phyloP scores from a whole-genome alignment of 2,113 vertebrate species.

The Lophura nycthemera region DNA sequence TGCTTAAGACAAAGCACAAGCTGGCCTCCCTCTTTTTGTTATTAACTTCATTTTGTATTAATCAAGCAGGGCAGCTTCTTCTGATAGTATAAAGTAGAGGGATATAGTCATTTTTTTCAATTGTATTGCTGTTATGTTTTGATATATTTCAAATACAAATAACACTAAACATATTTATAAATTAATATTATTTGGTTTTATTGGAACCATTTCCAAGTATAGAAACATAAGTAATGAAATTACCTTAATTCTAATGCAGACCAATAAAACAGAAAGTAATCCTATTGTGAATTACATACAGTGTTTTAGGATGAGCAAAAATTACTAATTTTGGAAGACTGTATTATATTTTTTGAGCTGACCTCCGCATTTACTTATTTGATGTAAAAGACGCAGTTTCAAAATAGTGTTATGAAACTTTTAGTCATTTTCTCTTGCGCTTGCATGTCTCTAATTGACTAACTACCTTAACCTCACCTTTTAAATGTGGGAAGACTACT shows the following conservation, averaged over 20 bases:
- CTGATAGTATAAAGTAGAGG: neutral
- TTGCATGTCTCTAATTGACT: neutral
- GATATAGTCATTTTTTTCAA: neutral
- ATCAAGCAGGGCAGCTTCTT: neutral
- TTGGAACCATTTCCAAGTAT: neutral
- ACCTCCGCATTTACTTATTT: neutral
- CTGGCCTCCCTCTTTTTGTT: neutral
- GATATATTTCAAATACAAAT: neutral
- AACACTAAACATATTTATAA: neutral
- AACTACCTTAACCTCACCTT: neutral
- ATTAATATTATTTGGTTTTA: neutral
- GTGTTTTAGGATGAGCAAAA: neutral
- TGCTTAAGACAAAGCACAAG: neutral
- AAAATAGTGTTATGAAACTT: neutral
- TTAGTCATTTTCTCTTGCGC: neutral
- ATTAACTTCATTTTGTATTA: neutral
- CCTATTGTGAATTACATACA: neutral
- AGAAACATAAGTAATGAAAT: neutral
- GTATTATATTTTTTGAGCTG: neutral
- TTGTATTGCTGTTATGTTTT: neutral
- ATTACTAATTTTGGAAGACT: neutral
- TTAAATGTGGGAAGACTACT: neutral
- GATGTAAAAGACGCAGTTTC: neutral
- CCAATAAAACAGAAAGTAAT: neutral
- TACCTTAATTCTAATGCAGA: neutral